Conservation (phyloP, 30 jellyfish, hydroid and myxozoan genomes). For the Aurelia aurita region DNA sequence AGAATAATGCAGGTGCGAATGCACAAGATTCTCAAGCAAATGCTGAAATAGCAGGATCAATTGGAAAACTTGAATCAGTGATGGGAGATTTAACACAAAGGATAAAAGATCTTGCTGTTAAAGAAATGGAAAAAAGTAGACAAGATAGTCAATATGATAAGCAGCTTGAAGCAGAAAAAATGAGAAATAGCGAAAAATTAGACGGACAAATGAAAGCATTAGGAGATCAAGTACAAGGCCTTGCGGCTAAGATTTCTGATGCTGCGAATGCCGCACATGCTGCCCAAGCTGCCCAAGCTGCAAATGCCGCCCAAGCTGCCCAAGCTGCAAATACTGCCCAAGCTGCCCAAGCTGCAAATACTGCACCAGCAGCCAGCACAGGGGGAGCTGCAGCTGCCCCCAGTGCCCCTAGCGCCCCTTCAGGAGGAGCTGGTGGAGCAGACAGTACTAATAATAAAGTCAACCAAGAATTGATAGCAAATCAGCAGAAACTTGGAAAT, state of each 20-base stretch:
- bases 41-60: conserved; percentile 52
- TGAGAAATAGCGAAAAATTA: conserved; percentile 10
- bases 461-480: conserved; percentile 47
- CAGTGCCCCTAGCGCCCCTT: conserved; percentile 20
- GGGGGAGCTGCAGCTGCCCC: conserved; percentile 29
- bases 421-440: conserved; percentile 26
- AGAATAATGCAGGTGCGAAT: conserved; percentile 27
- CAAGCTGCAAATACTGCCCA: conserved; percentile 46
- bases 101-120: conserved; percentile 64
- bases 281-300: conserved; percentile 44
- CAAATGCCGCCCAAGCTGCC: conserved; percentile 42
- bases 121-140: conserved; percentile 20
- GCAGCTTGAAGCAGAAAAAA: conserved; percentile 27
- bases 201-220: conserved; percentile 12
- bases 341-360: conserved; percentile 35
- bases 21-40: conserved; percentile 46
- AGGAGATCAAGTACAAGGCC: conserved; percentile 22
- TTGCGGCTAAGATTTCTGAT: conserved; percentile 24
- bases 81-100: conserved; percentile 68
- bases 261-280: conserved; percentile 9
- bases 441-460: conserved; percentile 21
- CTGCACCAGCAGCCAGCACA: neutral
- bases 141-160: conserved; percentile 9
- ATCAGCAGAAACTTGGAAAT: conserved; percentile 71
- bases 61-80: conserved; percentile 69